Evolutionary conservation across 92 coral and sea anemone species (phyloP), one percentile per base, ranked within the genome.

Genomic region (Micromussa lordhowensis): DNA sequence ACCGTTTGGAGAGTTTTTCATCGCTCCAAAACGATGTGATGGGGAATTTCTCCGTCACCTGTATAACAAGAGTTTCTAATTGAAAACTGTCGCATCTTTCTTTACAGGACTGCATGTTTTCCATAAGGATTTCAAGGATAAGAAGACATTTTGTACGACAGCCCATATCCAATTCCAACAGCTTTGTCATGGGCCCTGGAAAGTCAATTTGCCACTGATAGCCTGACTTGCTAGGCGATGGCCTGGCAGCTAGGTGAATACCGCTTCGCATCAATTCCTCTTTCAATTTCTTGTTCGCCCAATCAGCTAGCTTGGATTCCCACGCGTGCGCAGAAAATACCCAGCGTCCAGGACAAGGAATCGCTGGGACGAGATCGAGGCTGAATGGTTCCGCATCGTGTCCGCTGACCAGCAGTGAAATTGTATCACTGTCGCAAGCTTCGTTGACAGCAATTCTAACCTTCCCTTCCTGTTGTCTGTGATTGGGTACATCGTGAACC

Each of bases 131-230:
- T 57, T 90, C 93, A 31, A 94, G 85, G 26, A 93, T 75, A 71
- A 75, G 84, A 11, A 90, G 87, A 73, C 97, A 94, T 78, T 88
- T 93, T 61, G 68, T 87, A 14, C 94, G 91, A 76, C 95, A 94
- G 24, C 92, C 93, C 74, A 76, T 79, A 53, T 86, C 63, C 11
- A 84, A 72, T 40, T 72, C 81, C 10, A 94, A 80, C 30, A 94
- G 61, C 82, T 84, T 90, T 68, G 78, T 91, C 82, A 80, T 93
- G 54, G 93, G 94, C 1, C 83, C 90, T 15, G 80, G 73, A 40
- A 94, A 94, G 30, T 85, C 92, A 19, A 94, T 80, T 72, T 93
- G 94, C 97, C 97, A 94, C 61, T 94, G 97, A 19, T 94, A 92
- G 8, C 95, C 90, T 18, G 97, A 94, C 79, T 85, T 94, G 16